phyloP scores from a whole-genome alignment of 2,888 invertebrate species.

The Exocentrus adspersus region DNA sequence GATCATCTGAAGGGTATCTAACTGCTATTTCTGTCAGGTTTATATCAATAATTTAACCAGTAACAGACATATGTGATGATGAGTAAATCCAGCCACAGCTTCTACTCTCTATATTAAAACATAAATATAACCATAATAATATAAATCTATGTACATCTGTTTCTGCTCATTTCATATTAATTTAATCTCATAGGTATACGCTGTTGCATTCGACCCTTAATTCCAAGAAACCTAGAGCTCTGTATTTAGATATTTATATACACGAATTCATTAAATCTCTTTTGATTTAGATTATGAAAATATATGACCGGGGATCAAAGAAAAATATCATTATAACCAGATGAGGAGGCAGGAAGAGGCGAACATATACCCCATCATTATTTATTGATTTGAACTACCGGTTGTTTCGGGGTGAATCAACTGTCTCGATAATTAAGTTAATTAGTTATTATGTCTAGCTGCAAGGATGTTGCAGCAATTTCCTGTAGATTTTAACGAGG shows the following conservation, averaged over 20 bases:
- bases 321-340: conserved; percentile 31
- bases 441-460: conserved; percentile 36
- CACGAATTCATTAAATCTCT: conserved; percentile 14
- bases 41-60: too few relatives aligned
- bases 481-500: conserved; percentile 24
- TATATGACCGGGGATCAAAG: conserved; percentile 35
- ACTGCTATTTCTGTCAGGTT: too few relatives aligned
- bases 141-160: background rate
- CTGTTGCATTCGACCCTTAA: background rate
- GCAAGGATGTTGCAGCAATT: conserved; percentile 23
- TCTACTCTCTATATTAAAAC: background rate
- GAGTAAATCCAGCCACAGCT: background rate
- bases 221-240: background rate
- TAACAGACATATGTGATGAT: too few relatives aligned
- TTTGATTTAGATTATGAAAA: conserved; percentile 27
- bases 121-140: background rate
- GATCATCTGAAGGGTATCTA: background rate
- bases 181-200: background rate
- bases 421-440: conserved; percentile 40
- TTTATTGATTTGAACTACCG: background rate
- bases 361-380: background rate
- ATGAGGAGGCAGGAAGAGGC: background rate
- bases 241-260: conserved; percentile 10
- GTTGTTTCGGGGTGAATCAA: conserved; percentile 31
- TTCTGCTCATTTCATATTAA: background rate